These are phyloP conservation scores for Tetrao urogallus DNA, from an alignment of 2,113 vertebrate genomes.

Conservation along the genomic window DNA sequence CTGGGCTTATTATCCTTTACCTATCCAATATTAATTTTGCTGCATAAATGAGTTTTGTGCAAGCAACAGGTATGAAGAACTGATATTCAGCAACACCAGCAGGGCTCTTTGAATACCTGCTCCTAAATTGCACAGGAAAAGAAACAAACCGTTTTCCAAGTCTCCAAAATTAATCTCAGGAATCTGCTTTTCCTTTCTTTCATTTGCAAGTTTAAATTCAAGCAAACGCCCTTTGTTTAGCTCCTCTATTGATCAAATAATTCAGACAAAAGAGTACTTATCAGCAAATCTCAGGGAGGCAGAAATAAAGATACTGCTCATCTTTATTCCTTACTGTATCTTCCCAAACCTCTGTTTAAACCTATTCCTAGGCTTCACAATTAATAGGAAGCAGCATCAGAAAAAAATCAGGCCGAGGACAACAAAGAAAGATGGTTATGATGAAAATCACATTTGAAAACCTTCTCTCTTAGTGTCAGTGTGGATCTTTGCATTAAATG, in stretches of 20 bases:
- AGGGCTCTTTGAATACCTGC: not conserved
- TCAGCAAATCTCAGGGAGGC: not conserved
- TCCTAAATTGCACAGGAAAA: not conserved
- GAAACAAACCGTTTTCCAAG: not conserved
- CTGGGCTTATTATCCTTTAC: not conserved
- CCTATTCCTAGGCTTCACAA: not conserved
- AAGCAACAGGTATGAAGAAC: not conserved
- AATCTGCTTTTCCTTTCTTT: not conserved
- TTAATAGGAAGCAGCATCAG: constrained; percentile 35
- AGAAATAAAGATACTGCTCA: not conserved
- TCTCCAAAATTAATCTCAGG: not conserved
- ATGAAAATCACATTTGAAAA: constrained; percentile 65
- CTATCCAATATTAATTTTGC: accelerated
- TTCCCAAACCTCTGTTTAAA: not conserved
- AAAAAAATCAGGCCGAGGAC: constrained; percentile 27
- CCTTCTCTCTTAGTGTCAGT: constrained; percentile 28
- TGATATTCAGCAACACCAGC: not conserved
- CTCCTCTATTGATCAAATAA: not conserved
- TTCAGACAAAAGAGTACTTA: not conserved
- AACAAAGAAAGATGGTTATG: constrained; percentile 22
- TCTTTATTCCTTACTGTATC: not conserved
- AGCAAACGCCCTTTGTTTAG: not conserved
- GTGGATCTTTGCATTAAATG: constrained; percentile 13
- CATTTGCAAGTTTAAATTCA: not conserved
- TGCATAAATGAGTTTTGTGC: not conserved